Evolutionary conservation across 2,888 invertebrate genomes (phyloP), one percentile per base, ranked within the genome.

Genomic region (Elmis aenea): DNA sequence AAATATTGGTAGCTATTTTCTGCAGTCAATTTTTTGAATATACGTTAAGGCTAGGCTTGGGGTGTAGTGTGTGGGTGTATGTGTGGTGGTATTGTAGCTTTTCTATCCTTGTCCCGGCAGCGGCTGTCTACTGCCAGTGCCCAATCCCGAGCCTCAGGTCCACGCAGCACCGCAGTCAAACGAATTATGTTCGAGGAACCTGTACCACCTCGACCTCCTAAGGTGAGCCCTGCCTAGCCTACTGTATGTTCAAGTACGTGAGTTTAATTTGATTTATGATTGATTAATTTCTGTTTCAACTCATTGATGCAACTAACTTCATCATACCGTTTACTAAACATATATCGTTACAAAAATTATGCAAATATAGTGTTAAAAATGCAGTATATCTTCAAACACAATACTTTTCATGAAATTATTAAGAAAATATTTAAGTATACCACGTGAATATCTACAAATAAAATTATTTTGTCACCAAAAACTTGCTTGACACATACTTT

Each of bases 131-230:
- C 61, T 51, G 61, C 58, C 60, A 61, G 62, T 57, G 61, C 61
- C 63, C 55, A 55, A 52, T 57, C 56, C 58, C 58, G 56, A 52
- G 57, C 46, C 52, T 53, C 50, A 39, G 61, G 58, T 55, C 61
- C 52, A 51, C 65, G 66, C 58, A 66, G 67, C 58, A 56, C 68
- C 49, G 70, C 67, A 51, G 70, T 69, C 61, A 72, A 71, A 58
- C 66, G 71, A 56, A 71, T 72, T 58, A 68, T 68, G 50, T 72
- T 72, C 58, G 61, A 54, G 41, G 68, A 69, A 44, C 38, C 55
- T 33, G 46, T 53, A 34, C 45, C 48, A 41, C 47, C 45, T 57
- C 52, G 52, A 46, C 50, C 57, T 51, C 64, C 64, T 39, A 69
- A 70, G 70, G 70, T 70, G 64, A 66, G 66, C 52, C 45, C 41